phyloP scores from a whole-genome alignment of 1,140 invertebrate genomes.

The Galendromus occidentalis region DNA sequence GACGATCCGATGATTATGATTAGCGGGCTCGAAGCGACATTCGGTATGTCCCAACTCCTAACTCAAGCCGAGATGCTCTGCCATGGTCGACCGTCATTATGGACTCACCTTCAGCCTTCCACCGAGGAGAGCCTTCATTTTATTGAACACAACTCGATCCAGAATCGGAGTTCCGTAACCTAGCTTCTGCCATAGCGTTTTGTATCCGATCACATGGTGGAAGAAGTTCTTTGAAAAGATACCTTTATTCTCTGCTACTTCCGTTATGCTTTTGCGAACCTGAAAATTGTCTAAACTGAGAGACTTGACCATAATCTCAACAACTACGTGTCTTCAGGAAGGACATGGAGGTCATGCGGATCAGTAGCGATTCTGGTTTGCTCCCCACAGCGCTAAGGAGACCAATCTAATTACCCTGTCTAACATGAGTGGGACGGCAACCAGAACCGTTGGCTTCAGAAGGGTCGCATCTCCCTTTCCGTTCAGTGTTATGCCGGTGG shows the following conservation, averaged over 20 bases:
- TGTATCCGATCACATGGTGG: constrained; percentile 78
- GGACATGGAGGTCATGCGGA: no score
- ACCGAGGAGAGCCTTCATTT: constrained; percentile 9
- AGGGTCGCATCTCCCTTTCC: constrained; percentile 22
- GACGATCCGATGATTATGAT: no score
- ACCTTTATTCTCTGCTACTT: constrained; percentile 54
- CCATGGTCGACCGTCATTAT: no score
- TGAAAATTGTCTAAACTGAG: background rate
- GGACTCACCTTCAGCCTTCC: background rate
- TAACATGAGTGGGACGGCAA: constrained; percentile 33
- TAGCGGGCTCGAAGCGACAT: no score
- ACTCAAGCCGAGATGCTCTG: no score
- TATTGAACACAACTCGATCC: constrained; percentile 12
- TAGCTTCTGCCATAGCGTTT: constrained; percentile 39
- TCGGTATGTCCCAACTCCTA: no score
- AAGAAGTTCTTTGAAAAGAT: constrained; percentile 57
- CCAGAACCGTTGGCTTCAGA: constrained; percentile 23
- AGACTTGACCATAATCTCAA: no score
- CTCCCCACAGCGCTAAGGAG: no score
- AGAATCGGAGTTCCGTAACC: constrained; percentile 28
- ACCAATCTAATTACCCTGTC: background rate
- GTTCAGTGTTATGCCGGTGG: constrained; percentile 22
- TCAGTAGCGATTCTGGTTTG: no score
- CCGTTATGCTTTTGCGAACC: constrained; percentile 58
- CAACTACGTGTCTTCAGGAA: no score